Conservation (phyloP, 2,797 vertebrate species). For the Fistularia commersonii region DNA sequence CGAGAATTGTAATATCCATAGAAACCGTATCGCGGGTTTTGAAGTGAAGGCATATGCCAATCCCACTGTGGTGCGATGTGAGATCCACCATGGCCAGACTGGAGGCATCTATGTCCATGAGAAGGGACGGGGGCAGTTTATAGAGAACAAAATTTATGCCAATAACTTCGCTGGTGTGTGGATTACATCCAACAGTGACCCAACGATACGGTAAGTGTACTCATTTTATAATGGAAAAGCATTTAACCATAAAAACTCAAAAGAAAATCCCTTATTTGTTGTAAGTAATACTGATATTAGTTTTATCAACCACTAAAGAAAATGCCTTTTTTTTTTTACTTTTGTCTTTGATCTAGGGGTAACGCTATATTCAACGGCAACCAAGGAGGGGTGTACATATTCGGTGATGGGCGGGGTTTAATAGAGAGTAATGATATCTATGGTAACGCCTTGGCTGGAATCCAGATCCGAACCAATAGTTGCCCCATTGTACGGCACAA, state of each 20-base stretch:
- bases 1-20: conserved; percentile 99
- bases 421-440: conserved; percentile 99
- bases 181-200: conserved; percentile 99
- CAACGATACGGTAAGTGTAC: conserved; percentile 91
- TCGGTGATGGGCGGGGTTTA: conserved; percentile 97
- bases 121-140: conserved; percentile 98
- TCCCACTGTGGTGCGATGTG: conserved; percentile 96
- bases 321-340: background rate
- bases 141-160: conserved; percentile 99
- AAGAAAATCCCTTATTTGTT: too few relatives aligned
- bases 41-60: conserved; percentile 99
- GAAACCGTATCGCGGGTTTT: conserved; percentile 98
- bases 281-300: too few relatives aligned
- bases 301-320: too few relatives aligned
- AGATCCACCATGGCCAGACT: conserved; percentile 98
- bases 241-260: too few relatives aligned
- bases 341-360: conserved; percentile 72
- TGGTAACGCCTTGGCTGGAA: conserved; percentile 97
- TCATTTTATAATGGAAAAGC: background rate
- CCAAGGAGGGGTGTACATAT: conserved; percentile 99
- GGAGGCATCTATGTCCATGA: conserved; percentile 99
- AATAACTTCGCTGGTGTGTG: conserved; percentile 99
- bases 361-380: conserved; percentile 99
- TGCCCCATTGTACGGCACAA: conserved; percentile 99
- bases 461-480: conserved; percentile 99